These are phyloP conservation scores for Lasioglossum lativentre DNA, from an alignment of 2,888 invertebrate species.

Conservation along the genomic window DNA sequence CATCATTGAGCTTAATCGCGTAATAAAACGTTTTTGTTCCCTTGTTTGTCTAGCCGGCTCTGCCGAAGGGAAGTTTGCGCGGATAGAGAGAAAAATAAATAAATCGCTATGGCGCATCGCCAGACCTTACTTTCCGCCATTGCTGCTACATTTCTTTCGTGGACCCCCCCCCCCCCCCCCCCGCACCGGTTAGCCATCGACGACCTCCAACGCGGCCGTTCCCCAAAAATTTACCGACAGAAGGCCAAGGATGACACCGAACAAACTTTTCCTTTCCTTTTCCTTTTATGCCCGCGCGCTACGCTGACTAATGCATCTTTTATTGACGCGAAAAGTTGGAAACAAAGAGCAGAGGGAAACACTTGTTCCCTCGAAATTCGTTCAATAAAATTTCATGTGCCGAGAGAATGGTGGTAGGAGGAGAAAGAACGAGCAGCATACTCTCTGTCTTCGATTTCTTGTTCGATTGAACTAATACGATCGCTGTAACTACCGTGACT, in stretches of 20 bases:
- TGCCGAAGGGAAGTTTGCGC: conserved; percentile 61
- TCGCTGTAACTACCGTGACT: conserved; percentile 49
- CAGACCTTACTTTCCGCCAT: conserved; percentile 72
- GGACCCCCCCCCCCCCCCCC: neutral
- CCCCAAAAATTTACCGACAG: conserved; percentile 60
- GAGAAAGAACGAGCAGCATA: conserved; percentile 64
- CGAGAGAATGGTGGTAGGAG: neutral
- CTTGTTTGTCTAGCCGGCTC: conserved; percentile 78
- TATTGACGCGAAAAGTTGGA: conserved; percentile 43
- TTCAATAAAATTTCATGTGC: conserved; percentile 49
- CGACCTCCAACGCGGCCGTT: conserved; percentile 19
- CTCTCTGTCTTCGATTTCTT: conserved; percentile 69
- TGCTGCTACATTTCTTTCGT: conserved; percentile 55
- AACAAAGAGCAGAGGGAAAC: conserved; percentile 29
- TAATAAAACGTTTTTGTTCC: conserved; percentile 82
- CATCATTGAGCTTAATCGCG: conserved; percentile 81
- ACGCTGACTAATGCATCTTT: conserved; percentile 47
- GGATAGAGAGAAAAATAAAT: conserved; percentile 78
- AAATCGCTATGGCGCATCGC: conserved; percentile 78
- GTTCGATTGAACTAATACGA: conserved; percentile 74
- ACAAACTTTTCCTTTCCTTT: conserved; percentile 62
- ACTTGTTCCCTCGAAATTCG: conserved; percentile 16
- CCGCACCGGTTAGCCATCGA: conserved; percentile 1
- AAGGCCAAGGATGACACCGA: conserved; percentile 61
- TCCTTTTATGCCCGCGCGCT: conserved; percentile 14